Evolutionary conservation across 2,797 vertebrate genomes (phyloP).

Genomic region (Thamnophis elegans): DNA sequence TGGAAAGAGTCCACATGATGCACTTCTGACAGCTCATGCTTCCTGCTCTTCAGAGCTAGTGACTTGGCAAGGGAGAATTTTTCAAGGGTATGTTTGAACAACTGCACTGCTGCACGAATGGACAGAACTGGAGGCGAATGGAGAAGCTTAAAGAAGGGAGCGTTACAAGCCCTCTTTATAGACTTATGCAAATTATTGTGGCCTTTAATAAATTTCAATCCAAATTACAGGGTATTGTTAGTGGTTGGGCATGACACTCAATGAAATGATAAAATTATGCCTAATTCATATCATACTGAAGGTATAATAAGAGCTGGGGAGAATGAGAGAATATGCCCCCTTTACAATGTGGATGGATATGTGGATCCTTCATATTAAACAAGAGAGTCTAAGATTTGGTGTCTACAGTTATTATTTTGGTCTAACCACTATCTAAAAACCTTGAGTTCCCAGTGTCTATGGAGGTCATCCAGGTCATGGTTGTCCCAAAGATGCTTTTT

Average conservation of each 20-base stretch:
- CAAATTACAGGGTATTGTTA: not conserved
- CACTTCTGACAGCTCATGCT: not conserved
- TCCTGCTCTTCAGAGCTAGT: not conserved
- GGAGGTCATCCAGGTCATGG: too few species aligned
- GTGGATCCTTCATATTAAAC: not conserved
- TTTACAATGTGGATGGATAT: not conserved
- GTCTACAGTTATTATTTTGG: not conserved
- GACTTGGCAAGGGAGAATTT: not conserved
- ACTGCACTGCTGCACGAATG: not conserved
- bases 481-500: too few species aligned
- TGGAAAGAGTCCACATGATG: not conserved
- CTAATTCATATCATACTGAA: not conserved
- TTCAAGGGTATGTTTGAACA: too few species aligned
- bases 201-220: not conserved
- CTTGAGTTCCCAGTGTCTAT: not conserved
- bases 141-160: not conserved
- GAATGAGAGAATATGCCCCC: not conserved
- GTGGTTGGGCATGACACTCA: not conserved
- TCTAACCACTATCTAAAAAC: not conserved
- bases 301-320: not conserved
- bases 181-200: not conserved
- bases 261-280: not conserved
- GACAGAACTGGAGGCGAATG: not conserved
- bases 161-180: not conserved
- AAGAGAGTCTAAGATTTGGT: not conserved